phyloP scores from a whole-genome alignment of 2,888 invertebrate genomes.

The Melanostoma mellinum region DNA sequence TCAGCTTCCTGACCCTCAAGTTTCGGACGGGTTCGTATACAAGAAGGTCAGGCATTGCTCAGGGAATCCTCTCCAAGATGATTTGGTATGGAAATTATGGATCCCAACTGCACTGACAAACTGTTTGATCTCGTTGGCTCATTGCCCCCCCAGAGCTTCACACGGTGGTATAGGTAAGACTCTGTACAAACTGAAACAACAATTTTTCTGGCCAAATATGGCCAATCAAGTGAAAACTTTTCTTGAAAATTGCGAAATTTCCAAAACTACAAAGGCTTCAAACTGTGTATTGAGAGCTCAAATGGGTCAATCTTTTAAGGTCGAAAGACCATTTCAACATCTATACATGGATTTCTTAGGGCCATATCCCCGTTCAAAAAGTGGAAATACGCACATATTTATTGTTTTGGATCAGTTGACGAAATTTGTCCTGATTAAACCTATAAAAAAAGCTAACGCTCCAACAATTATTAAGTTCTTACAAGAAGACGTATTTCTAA shows the following conservation, averaged over 20 bases:
- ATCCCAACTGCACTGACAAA: constrained; percentile 13
- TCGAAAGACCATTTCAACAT: constrained; percentile 21
- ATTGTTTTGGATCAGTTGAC: constrained; percentile 6
- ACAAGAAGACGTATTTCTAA: neutral
- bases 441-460: neutral
- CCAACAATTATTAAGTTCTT: neutral
- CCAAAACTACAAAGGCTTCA: constrained; percentile 8
- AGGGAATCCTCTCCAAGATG: constrained; percentile 10
- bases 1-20: neutral
- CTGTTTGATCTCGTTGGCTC: neutral
- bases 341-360: constrained; percentile 5
- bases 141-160: constrained; percentile 5
- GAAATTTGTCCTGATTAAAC: constrained; percentile 30
- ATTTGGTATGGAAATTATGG: constrained; percentile 22
- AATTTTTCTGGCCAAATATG: constrained; percentile 23
- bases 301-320: constrained; percentile 11
- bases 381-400: constrained; percentile 11
- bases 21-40: constrained; percentile 1
- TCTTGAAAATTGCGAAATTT: neutral
- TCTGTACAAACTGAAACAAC: neutral
- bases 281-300: neutral
- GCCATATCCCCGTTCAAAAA: constrained; percentile 1
- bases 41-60: neutral
- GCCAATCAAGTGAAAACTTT: neutral
- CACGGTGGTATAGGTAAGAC: neutral